Evolutionary conservation across 2,888 invertebrate species (phyloP), one percentile per base, ranked within the genome.

Genomic region (Lobophora halterata): DNA sequence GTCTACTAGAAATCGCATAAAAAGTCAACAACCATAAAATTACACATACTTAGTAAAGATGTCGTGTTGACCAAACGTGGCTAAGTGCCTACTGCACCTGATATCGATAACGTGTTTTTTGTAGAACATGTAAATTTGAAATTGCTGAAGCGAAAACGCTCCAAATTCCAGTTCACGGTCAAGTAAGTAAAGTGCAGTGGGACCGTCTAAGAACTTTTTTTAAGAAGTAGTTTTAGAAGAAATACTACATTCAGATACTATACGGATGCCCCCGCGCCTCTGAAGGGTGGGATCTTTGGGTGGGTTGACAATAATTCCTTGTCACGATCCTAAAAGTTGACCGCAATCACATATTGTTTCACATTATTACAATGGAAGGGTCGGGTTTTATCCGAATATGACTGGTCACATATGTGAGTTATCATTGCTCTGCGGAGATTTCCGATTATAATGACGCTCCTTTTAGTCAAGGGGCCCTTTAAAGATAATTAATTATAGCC

Each of bases 311-410:
- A 63, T 57, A 61, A 65, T 60, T 59, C 57, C 58, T 58, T 59
- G 54, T 58, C 49, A 56, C 46, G 48, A 60, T 50, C 59, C 56
- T 61, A 59, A 70, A 63, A 66, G 60, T 71, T 69, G 57, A 60
- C 64, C 63, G 60, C 60, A n/a, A n/a, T n/a, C n/a, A n/a, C n/a
- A 61, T 66, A 64, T 60, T 59, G 67, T 64, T 50, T 58, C 49
- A 58, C 49, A 60, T 68, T 70, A 71, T 67, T 62, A 63, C 62
- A 59, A 64, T 55, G 58, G 58, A 61, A 65, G 61, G 65, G 65
- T 61, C 59, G 56, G 59, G 59, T 58, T 65, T 63, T 60, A 61
- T 63, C 58, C 56, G 63, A 57, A 62, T 65, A 68, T 69, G 61
- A 62, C 57, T 55, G 65, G 65, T 64, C 67, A 60, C 58, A 67